Conservation (phyloP, 2,797 vertebrate genomes). For the Sibirionetta formosa region DNA sequence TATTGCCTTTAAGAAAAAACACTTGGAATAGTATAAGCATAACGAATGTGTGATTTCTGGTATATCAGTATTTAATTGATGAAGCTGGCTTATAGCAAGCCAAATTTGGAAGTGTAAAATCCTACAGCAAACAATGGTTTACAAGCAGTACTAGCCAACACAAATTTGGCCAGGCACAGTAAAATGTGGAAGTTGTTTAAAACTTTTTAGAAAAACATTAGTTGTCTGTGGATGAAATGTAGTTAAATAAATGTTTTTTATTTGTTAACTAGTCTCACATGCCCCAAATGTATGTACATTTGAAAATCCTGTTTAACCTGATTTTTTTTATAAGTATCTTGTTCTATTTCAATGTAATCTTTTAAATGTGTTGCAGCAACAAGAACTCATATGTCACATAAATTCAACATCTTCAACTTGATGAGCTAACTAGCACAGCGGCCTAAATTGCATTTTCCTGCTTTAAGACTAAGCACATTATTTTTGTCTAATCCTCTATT, state of each 20-base stretch:
- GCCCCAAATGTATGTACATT: background rate
- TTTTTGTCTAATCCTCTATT: conserved; percentile 59
- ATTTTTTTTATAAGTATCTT: background rate
- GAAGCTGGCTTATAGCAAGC: background rate
- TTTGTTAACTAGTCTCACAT: background rate
- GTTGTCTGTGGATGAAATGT: background rate
- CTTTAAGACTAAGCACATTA: conserved; percentile 46
- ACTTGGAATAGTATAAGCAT: background rate
- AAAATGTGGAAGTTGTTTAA: background rate
- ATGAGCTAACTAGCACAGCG: conserved; percentile 35
- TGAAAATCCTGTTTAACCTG: conserved; percentile 20
- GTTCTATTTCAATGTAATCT: conserved; percentile 40
- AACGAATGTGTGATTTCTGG: background rate
- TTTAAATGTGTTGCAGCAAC: conserved; percentile 49
- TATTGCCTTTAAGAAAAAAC: background rate
- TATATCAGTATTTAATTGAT: background rate
- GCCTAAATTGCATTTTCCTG: conserved; percentile 56
- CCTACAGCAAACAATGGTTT: background rate
- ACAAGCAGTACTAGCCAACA: background rate
- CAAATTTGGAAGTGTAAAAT: background rate
- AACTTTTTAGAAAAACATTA: background rate
- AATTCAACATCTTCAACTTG: conserved; percentile 47
- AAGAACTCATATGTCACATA: conserved; percentile 39
- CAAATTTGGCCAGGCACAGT: background rate
- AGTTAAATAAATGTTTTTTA: background rate